Evolutionary conservation across 37 sponge, comb jelly and placozoan genomes (phyloP).

Genomic region (Beroe forskalii): DNA sequence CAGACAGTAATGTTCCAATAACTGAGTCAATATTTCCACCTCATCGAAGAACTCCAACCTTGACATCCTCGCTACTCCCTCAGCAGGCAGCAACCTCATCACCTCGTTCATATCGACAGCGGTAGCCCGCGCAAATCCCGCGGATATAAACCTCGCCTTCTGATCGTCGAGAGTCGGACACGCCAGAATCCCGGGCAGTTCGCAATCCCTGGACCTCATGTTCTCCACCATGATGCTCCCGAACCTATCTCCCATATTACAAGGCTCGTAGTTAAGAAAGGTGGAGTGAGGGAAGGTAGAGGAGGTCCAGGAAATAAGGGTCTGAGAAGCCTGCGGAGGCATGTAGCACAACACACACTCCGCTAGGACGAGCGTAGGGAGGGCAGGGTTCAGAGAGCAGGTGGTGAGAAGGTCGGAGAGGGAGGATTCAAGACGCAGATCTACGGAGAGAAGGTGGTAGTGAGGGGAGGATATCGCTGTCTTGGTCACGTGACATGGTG

Average conservation of each 20-base stretch:
- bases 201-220: conserved; percentile 30
- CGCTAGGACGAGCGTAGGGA: conserved; percentile 18
- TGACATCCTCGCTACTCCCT: not conserved
- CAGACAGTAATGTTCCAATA: conserved; percentile 10
- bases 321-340: not conserved
- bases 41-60: conserved; percentile 26
- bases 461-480: no score
- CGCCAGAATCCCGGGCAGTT: conserved; percentile 28
- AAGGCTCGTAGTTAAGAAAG: conserved; percentile 46
- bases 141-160: not conserved
- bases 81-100: not conserved
- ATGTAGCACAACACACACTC: conserved; percentile 46
- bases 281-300: not conserved
- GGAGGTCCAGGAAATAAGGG: not conserved
- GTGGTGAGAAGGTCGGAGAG: no score
- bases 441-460: no score
- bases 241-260: conserved; percentile 40
- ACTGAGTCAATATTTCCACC: not conserved
- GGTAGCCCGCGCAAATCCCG: not conserved
- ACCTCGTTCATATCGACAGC: conserved; percentile 23
- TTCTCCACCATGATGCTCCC: conserved; percentile 44
- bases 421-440: no score
- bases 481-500: no score
- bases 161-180: conserved; percentile 31
- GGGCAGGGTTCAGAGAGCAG: not conserved